Evolutionary conservation across 2,113 vertebrate genomes (phyloP), one percentile per base, ranked within the genome.

Genomic region (Syngnathus floridae): DNA sequence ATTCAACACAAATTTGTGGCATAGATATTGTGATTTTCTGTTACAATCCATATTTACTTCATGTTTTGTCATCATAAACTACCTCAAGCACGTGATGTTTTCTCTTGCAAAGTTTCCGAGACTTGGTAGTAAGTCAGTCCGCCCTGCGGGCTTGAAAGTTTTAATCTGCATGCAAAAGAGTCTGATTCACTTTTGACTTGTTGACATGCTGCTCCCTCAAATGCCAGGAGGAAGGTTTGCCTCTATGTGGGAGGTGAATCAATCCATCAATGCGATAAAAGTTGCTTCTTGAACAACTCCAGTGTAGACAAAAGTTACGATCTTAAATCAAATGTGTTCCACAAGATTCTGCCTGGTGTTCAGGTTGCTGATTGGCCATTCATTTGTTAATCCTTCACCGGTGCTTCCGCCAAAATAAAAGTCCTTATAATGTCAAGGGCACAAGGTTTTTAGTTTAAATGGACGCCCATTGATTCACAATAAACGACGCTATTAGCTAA

Each of bases 301-400:
- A 61, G 11, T 11, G 7, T 1, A 7, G n/a, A 41, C 22, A 62
- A 35, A 45, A 62, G 41, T 45, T 26, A 21, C 4, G 11, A 41
- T 55, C 22, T 12, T 31, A 5, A 31, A 52, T 52, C n/a, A 52
- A 52, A 55, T 31, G 22, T 13, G 26, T 14, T 22, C 21, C 12
- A 12, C 22, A 19, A 10, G 9, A 52, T 22, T 22, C 51, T 13
- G 10, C 21, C 26, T 5, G 51, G 51, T 31, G 26, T 31, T 31
- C 26, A 31, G 26, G 26, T 31, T 31, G 2, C 51, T 22, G 51
- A 54, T 54, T 54, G 51, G 51, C 51, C 26, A 14, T 54, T 26
- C 21, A n/a, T 16, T 54, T 73, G 64, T 70, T 78, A 81, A 88
- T 86, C 71, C 76, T 59, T 64, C 51, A 37, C 77, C 37, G 52